Base-by-base conservation (phyloP, 2,888 invertebrate genomes). In the Netelia virgata region DNA sequence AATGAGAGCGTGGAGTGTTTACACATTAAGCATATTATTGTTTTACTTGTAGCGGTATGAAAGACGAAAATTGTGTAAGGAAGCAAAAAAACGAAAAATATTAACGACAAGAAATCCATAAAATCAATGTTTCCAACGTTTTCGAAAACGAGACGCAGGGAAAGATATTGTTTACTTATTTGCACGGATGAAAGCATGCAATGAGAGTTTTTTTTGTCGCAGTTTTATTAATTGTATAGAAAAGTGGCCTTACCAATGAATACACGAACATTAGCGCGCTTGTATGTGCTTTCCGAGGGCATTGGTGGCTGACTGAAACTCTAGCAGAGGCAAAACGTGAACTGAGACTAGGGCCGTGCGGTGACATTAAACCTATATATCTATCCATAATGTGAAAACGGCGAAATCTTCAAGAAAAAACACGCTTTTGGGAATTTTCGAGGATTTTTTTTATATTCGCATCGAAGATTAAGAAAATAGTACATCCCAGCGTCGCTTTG, bases 231-330 rank as follows among this genome's bases (percentile, higher is more conserved):
- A 76, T 80, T 76, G 66, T 73, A 68, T 84, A 77, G 81, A 87
- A 87, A 87, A 86, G 87, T 87, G 87, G 87, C 87, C 87, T 87
- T 87, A 87, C 84, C 80, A 83, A 75, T 73, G 50, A 72, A 61
- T 59, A 68, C 61, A 79, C 74, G 78, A 85, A 78, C 73, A 68
- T 74, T 83, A 85, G 83, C 83, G 77, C 83, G 75, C 80, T 76
- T 81, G 68, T 74, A 57, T 81, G 64, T 83, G 59, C 53, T 61
- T 16, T 70, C 23, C 41, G 59, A 36, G 43, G 43, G 72, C 43
- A 43, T 72, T 77, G n/a, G 59, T 69, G 68, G 77, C 77, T 61
- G 68, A 77, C 57, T 59, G 68, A 68, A 61, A 55, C 6, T 16
- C 23, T 77, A 43, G 68, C 59, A 18, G 69, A 69, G 64, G 23